Evolutionary conservation across 2,888 invertebrate species (phyloP), one percentile per base, ranked within the genome.

Genomic region (Perizoma affinitatum): DNA sequence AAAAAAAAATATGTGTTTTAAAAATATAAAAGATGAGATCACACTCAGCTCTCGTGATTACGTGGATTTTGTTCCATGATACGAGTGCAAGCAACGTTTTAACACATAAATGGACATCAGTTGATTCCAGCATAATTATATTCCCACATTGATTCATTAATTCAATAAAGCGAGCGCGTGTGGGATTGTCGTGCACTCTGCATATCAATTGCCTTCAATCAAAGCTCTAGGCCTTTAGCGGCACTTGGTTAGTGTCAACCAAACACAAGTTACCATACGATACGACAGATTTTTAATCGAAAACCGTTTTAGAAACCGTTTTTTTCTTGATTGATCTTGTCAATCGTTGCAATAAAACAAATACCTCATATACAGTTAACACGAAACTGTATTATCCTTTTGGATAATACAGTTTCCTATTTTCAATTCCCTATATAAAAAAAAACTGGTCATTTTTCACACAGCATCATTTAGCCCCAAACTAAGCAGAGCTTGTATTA

Each of bases 191-290:
- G 35, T 62, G 60, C 58, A 48, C 55, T 55, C 58, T 58, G 65
- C 61, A 65, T 67, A 62, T 60, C 62, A 67, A 67, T 67, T 62
- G 64, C 42, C 51, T 61, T 62, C 64, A 62, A 67, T 67, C 58
- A 59, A 51, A 50, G 45, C 45, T 38, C 38, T 42, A n/a, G 10
- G n/a, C 22, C 45, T 22, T 45, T 45, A 33, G 6, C 45, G 22
- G 45, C 33, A 7, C 4, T 7, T 45, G n/a, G 45, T 45, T 45
- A 7, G 33, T 45, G 22, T 45, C 45, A 33, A 45, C 45, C 4
- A 22, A 22, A 22, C 22, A 22, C 22, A 22, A 3, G 22, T 22
- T 22, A 22, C 22, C 22, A 22, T 40, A 4, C 7, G 9, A 10
- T 43, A 10, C 10, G 11, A 6, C 43, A 43, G 11, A 43, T 10